phyloP scores from a whole-genome alignment of 2,797 vertebrate species.

The Ctenopoma kingsleyae region DNA sequence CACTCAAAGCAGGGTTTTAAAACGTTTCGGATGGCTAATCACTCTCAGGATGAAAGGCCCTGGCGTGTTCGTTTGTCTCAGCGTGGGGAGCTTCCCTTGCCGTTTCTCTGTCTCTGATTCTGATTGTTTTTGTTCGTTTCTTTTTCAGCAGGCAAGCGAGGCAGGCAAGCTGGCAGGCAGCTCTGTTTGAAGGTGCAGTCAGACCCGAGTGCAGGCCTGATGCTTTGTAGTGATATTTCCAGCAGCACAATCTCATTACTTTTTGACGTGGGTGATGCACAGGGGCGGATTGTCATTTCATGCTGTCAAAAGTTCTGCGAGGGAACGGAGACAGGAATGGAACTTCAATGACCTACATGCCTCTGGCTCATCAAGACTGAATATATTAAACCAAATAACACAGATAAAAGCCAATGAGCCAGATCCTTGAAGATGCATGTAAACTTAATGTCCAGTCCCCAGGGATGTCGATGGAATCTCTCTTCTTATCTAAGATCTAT shows the following conservation, averaged over 20 bases:
- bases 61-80: slow-evolving; percentile 77
- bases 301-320: slow-evolving; percentile 79
- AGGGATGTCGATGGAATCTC: slow-evolving; percentile 41
- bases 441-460: slow-evolving; percentile 74
- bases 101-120: slow-evolving; percentile 78
- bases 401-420: slow-evolving; percentile 67
- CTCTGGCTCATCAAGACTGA: slow-evolving; percentile 77
- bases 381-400: slow-evolving; percentile 77
- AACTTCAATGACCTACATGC: slow-evolving; percentile 81
- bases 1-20: slow-evolving; percentile 79
- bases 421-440: slow-evolving; percentile 72
- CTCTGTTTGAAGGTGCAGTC: slow-evolving; percentile 81
- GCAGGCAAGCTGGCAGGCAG: slow-evolving; percentile 78
- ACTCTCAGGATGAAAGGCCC: slow-evolving; percentile 84
- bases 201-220: slow-evolving; percentile 77
- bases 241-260: slow-evolving; percentile 86
- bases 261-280: slow-evolving; percentile 81
- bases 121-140: slow-evolving; percentile 81
- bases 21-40: slow-evolving; percentile 82
- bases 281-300: slow-evolving; percentile 84
- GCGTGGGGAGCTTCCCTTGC: slow-evolving; percentile 79
- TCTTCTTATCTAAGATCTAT: slow-evolving; percentile 48
- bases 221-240: slow-evolving; percentile 84
- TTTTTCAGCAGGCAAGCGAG: slow-evolving; percentile 75
- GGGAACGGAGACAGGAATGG: slow-evolving; percentile 69